A percentile compares a stretch with the other conserved stretches of the same genome.
Evolutionary conservation across 2,113 vertebrate genomes (phyloP).

Genomic region (Illadopsis cleaveri): DNA sequence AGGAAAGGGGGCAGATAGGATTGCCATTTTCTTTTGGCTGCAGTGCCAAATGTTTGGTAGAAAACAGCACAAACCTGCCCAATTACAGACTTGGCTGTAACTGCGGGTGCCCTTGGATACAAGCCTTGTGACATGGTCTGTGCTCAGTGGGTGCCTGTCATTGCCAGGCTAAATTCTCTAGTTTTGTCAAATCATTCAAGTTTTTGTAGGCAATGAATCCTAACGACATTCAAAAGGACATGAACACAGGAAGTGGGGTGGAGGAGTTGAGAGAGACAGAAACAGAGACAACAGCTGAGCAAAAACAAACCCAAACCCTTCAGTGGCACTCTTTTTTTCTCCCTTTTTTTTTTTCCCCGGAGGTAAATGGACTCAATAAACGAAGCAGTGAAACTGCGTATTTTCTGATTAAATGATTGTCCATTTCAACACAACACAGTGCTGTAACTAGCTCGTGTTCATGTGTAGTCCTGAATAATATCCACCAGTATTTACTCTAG

Average conservation of each 20-base stretch:
- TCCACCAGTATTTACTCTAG: background rate
- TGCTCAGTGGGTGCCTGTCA: background rate
- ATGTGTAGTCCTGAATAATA: background rate
- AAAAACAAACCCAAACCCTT: background rate
- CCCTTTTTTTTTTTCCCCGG: background rate
- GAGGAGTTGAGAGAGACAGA: background rate
- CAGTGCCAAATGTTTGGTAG: background rate
- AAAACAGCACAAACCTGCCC: background rate
- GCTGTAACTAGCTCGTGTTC: background rate
- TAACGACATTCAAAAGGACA: background rate
- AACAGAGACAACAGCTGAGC: background rate
- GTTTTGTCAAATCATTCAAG: background rate
- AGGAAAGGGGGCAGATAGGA: background rate
- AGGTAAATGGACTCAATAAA: background rate
- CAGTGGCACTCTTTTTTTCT: background rate
- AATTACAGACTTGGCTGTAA: background rate
- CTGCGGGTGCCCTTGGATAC: background rate
- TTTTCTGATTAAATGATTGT: background rate
- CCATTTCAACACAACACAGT: background rate
- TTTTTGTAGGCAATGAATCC: background rate
- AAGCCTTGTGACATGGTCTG: background rate
- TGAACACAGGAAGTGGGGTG: background rate
- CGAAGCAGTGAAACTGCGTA: background rate
- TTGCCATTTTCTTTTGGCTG: background rate
- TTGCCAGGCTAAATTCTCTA: background rate